Base-by-base conservation (phyloP, 2,797 vertebrate genomes). In the Hippoglossus hippoglossus region DNA sequence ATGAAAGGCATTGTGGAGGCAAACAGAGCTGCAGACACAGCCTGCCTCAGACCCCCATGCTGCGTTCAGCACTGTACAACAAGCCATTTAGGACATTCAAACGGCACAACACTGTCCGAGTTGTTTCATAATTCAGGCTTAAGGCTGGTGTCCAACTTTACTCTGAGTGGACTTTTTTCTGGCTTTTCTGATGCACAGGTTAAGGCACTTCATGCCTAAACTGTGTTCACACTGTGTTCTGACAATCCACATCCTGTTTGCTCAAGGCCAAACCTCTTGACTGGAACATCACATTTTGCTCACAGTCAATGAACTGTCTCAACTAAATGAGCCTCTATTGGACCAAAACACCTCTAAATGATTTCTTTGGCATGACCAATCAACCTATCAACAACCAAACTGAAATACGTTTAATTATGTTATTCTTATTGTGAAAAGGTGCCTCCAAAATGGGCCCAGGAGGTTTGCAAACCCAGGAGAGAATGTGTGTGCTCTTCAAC, bases 1-100 rank as follows among this genome's bases (percentile, higher is more conserved):
- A 91, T 91, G 81, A 93, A 91, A 92, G 89, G 78, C 90, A 80
- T 82, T 84, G 87, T 87, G 63, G 87, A 84, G 73, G 79, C 85
- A 87, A 87, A 92, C 84, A 85, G 83, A 87, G 82, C 67, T 2
- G 62, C 73, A 84, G 87, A 81, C 87, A 56, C 73, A 69, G 83
- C 81, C 86, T 73, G 81, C 73, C 82, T 85, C 72, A 80, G 87
- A 83, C 87, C 81, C 81, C 83, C 68, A 75, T 39, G 58, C 80
- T 67, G 87, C 63, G 39, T 87, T 84, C 82, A 65, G 79, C 79
- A 85, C 79, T 71, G 80, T 89, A 89, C 87, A 84, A 89, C 82
- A 87, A 89, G 74, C 67, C 81, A 65, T 85, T 87, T 80, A 83
- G 67, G 78, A 87, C 87, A 67, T 82, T 87, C 68, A 79, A 81